Base-by-base conservation (phyloP, 1,140 invertebrate species). In the Drosophila nigrodunni region DNA sequence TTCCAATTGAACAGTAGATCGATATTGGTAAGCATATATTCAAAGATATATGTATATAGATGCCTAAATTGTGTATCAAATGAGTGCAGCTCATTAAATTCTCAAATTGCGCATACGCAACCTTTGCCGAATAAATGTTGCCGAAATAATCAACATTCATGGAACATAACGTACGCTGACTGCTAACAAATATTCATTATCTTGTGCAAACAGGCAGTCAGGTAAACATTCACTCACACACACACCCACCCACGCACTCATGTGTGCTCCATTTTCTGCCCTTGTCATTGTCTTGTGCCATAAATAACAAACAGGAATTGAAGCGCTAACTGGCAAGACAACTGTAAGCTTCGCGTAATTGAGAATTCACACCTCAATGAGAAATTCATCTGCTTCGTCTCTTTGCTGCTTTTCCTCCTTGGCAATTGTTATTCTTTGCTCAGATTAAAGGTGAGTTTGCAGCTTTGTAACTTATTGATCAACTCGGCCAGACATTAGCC, bases 131-230 rank as follows among this genome's bases (percentile, higher is more conserved):
- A 60, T 25, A 52, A 60, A 69, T 70, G 37, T 37, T 43, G 7
- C 6, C 9, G 7, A 44, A 73, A 55, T 69, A 55, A 69, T 61
- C 62, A 60, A 37, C 39, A 58, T 35, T 67, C 30, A 60, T 41
- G 37, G 9, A 49, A 72, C 15, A 79, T 49, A 80, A 59, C 55
- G 55, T 68, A 62, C 78, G 34, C 54, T 15, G 50, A 57, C 54
- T 41, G 37, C 54, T 9, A 41, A 18, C 66, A 70, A 80, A 76
- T 50, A 72, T 78, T 76, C 44, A 76, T 76, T 82, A 79, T 67
- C 54, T 78, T 47, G 11, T 4, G n/a, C 60, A 81, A 69, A 67
- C 67, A 57, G 41, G 41, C 47, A 60, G 3, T 21, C 47, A 68
- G 10, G 18, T 52, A 41, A 15, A 34, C n/a, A 66, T 18, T 44